Evolutionary conservation across 1,140 invertebrate genomes (phyloP).

Genomic region (Zaprionus kolodkinae): DNA sequence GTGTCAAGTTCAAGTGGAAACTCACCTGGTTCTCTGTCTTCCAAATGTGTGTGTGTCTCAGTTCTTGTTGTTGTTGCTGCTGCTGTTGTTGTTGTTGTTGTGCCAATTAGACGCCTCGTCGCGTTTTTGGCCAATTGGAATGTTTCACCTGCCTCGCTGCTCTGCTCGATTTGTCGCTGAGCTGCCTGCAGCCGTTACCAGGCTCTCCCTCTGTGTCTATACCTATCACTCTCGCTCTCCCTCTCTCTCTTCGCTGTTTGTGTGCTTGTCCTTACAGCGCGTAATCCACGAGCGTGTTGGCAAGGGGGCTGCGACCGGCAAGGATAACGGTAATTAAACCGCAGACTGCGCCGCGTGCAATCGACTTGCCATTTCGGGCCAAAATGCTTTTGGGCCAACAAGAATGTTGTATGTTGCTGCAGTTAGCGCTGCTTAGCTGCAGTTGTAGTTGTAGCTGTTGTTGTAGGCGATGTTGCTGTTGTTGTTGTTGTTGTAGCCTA

Average conservation of each 20-base stretch:
- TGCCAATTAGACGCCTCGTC: constrained; percentile 52
- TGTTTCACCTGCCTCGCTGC: constrained; percentile 57
- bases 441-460: background rate
- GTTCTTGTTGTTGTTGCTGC: background rate
- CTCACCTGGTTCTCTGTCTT: constrained; percentile 50
- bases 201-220: constrained; percentile 5
- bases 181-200: constrained; percentile 2
- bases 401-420: constrained; percentile 22
- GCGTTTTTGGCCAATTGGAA: constrained; percentile 58
- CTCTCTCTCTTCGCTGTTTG: constrained; percentile 18
- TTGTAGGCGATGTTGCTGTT: background rate
- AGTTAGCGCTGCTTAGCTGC: background rate
- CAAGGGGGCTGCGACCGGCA: constrained; percentile 21
- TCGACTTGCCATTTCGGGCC: constrained; percentile 64
- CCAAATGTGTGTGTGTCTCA: constrained; percentile 2
- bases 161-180: constrained; percentile 2
- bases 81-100: background rate
- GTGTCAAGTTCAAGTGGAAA: constrained; percentile 16
- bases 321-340: constrained; percentile 79
- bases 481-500: constrained; percentile 15
- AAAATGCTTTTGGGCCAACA: constrained; percentile 45
- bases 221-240: constrained; percentile 22
- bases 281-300: constrained; percentile 64
- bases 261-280: constrained; percentile 43
- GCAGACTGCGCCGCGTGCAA: constrained; percentile 41